phyloP scores from a whole-genome alignment of 2,797 vertebrate species.

The Oreortyx pictus region DNA sequence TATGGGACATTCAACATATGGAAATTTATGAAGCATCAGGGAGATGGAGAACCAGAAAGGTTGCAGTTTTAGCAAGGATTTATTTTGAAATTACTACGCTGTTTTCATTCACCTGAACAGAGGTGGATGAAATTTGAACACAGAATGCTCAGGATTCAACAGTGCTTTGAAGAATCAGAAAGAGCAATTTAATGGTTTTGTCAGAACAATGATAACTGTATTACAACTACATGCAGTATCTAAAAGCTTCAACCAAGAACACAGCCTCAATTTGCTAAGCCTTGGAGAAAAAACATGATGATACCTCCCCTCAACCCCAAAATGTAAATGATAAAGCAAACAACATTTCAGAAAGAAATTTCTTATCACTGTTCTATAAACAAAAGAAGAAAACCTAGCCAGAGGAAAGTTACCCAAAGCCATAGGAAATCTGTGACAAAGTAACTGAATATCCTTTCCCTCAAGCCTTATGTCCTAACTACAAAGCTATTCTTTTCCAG shows the following conservation, averaged over 20 bases:
- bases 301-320: fast-evolving
- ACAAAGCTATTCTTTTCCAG: not conserved
- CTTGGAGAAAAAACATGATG: not conserved
- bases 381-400: not conserved
- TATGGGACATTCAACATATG: not conserved
- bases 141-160: not conserved
- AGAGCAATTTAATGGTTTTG: constrained; percentile 10
- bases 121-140: not conserved
- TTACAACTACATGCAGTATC: not conserved
- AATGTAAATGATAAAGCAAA: not conserved
- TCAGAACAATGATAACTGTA: not conserved
- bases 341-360: not conserved
- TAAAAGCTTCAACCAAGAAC: not conserved
- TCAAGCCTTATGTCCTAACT: not conserved
- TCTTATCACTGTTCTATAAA: not conserved
- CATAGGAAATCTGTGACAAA: constrained; percentile 11
- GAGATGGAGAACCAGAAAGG: not conserved
- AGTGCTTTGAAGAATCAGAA: constrained; percentile 13
- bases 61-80: not conserved
- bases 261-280: not conserved
- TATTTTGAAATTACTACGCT: not conserved
- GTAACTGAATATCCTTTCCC: constrained; percentile 1
- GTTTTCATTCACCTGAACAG: not conserved
- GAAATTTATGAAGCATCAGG: not conserved
- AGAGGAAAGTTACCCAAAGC: constrained; percentile 17